Evolutionary conservation across 1,140 invertebrate species (phyloP).

Genomic region (Drosophila bifasciata): DNA sequence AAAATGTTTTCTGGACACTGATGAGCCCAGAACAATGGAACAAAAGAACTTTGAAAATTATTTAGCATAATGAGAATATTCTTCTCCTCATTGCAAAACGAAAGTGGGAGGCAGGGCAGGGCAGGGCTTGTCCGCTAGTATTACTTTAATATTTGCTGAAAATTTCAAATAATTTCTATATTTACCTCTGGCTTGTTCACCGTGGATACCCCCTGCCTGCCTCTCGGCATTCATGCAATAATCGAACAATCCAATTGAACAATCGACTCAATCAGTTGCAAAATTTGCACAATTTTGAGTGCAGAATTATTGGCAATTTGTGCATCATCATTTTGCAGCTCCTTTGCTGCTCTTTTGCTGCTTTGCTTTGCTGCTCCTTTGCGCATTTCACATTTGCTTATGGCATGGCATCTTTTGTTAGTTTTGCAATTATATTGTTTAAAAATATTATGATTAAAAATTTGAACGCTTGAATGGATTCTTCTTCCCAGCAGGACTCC

Average conservation of each 20-base stretch:
- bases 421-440: conserved; percentile 58
- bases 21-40: too few species aligned
- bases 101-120: too few species aligned
- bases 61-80: too few species aligned
- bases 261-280: conserved; percentile 46
- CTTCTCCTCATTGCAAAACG: too few species aligned
- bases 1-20: too few species aligned
- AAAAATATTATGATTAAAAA: conserved; percentile 61
- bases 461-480: conserved; percentile 38
- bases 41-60: too few species aligned
- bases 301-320: conserved; percentile 42
- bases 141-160: neutral
- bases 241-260: conserved; percentile 36
- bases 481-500: too few species aligned
- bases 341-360: too few species aligned
- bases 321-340: conserved; percentile 25
- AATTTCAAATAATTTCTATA: neutral
- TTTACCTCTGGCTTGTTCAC: neutral
- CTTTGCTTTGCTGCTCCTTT: too few species aligned
- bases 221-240: neutral
- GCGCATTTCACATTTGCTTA: too few species aligned
- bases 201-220: neutral
- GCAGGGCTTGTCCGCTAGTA: neutral
- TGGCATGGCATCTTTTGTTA: conserved; percentile 31
- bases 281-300: conserved; percentile 8